Percentiles rank a stretch among this genome's conserved stretches.
Evolutionary conservation across 2,888 invertebrate genomes (phyloP).

Genomic region (Bhutanitis thaidina): DNA sequence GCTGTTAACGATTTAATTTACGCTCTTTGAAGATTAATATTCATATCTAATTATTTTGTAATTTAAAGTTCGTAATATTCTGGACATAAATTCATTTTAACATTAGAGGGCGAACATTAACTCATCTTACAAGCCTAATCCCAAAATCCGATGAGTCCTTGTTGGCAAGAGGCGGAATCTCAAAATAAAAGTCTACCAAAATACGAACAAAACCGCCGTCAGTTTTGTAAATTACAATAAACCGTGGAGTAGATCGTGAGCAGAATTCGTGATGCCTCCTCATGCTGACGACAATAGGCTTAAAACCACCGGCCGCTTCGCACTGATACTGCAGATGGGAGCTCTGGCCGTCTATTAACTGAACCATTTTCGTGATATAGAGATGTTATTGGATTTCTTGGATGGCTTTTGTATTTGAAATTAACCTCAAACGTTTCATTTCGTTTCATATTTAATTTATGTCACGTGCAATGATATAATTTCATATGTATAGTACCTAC

Average conservation of each 20-base stretch:
- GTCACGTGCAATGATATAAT: neutral
- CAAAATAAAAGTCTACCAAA: constrained; percentile 57
- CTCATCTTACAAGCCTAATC: constrained; percentile 28
- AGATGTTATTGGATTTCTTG: constrained; percentile 30
- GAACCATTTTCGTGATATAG: constrained; percentile 41
- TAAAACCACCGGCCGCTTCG: constrained; percentile 43
- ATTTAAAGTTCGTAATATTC: no score
- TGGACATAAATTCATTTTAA: neutral
- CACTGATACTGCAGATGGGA: constrained; percentile 50
- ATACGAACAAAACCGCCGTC: constrained; percentile 65
- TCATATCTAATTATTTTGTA: no score
- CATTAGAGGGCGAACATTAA: neutral
- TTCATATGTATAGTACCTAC: neutral
- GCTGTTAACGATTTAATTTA: no score
- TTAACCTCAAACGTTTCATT: constrained; percentile 2
- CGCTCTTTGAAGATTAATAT: no score
- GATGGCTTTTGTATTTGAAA: constrained; percentile 25
- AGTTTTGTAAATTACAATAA: constrained; percentile 78
- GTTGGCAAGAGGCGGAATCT: constrained; percentile 38
- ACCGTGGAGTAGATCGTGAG: constrained; percentile 68
- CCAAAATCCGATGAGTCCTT: constrained; percentile 31
- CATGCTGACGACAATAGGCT: constrained; percentile 63
- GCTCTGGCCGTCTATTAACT: constrained; percentile 52
- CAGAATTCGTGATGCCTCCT: constrained; percentile 64
- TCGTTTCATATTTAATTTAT: neutral